Evolutionary conservation across 2,888 invertebrate species (phyloP), one percentile per base, ranked within the genome.

Genomic region (Brachyptera putata): DNA sequence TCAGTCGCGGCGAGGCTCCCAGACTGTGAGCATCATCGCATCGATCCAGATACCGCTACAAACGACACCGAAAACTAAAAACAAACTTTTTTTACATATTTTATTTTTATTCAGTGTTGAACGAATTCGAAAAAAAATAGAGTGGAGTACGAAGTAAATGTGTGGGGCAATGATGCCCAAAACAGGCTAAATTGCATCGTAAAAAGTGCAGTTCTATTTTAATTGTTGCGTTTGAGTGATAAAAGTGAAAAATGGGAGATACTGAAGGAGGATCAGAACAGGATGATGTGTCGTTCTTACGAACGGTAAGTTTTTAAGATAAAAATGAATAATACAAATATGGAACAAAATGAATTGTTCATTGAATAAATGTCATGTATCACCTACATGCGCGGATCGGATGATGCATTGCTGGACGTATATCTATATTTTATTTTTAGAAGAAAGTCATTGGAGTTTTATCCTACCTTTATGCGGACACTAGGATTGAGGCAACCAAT

Each of bases 281-380:
- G 80, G 98, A 98, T 87, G 98, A 98, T 86, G 95, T 98, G 79
- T 98, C 97, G 77, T 98, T 98, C 83, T 85, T 98, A 72, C 89
- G 98, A 73, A 98, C 98, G 87, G 97, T 98, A 77, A 88, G 91
- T 30, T 5, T n/a, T n/a, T n/a, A n/a, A n/a, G n/a, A n/a, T n/a
- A n/a, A n/a, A n/a, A n/a, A n/a, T n/a, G n/a, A n/a, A n/a, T n/a
- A n/a, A n/a, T n/a, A n/a, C n/a, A n/a, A n/a, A n/a, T n/a, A n/a
- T n/a, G n/a, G n/a, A n/a, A n/a, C n/a, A n/a, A n/a, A n/a, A n/a
- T n/a, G n/a, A n/a, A n/a, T n/a, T n/a, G n/a, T n/a, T n/a, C n/a
- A n/a, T n/a, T n/a, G n/a, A n/a, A n/a, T n/a, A n/a, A n/a, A n/a
- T n/a, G n/a, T n/a, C n/a, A n/a, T n/a, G n/a, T n/a, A n/a, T n/a